Base-by-base conservation (phyloP, 2,113 vertebrate species). In the Rattus rattus region DNA sequence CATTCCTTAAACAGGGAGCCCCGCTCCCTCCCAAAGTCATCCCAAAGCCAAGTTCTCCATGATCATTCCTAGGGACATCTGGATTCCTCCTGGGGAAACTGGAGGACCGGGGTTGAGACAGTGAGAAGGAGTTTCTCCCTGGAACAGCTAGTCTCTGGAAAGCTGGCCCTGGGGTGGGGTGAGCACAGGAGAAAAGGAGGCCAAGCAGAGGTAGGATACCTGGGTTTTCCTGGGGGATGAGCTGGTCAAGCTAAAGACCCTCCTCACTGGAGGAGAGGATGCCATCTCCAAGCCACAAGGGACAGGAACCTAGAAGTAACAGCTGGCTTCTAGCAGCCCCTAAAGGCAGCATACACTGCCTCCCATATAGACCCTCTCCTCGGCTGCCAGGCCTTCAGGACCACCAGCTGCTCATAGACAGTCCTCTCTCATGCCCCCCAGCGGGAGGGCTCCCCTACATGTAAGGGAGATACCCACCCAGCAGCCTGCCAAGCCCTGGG, bases 381-480 rank as follows among this genome's bases (percentile, higher is more conserved):
- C 63, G 54, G 30, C 69, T 54, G 70, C 72, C 92, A 73, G 77
- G 72, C 49, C 80, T 72, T 83, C 10, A 69, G 88, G 70, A 33
- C 73, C 43, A 49, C 72, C 67, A 16, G 20, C 61, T 85, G 88
- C 76, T 88, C 72, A 59, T 14, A 70, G 73, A 73, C 17, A 49
- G n/a, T 61, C 90, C 88, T 81, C 79, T 56, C 91, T 80, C 54
- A 33, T 2, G 4, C 59, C 19, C 59, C 63, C 36, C 3, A 86
- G 39, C 92, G 30, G 43, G 54, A 59, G 77, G 59, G 70, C 1
- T 54, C n/a, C 89, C 84, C 59, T 49, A 89, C 91, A 72, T 59
- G 43, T 95, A 79, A 92, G 90, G 56, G 69, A 95, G 61, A 56
- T 76, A n/a, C 24, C 94, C 61, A 47, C 43, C 89, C 69, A 59